Percentiles rank a stretch among this genome's conserved stretches.
Evolutionary conservation across 2,888 invertebrate genomes (phyloP).

Genomic region (Cyclophora punctaria): DNA sequence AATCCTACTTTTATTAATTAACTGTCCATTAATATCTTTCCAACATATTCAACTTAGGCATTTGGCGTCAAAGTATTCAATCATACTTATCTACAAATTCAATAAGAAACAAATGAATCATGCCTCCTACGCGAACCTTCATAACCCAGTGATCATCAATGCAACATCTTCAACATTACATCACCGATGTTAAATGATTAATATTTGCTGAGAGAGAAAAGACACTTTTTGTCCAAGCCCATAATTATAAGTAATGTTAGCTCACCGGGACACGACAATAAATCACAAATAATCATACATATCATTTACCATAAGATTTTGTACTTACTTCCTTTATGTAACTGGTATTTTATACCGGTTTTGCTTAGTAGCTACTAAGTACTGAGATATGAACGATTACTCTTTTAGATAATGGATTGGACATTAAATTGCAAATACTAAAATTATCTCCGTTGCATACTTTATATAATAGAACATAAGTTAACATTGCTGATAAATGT

Average conservation of each 20-base stretch:
- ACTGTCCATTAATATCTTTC: too few relatives aligned
- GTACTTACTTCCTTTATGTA: constrained; percentile 45
- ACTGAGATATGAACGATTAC: constrained; percentile 47
- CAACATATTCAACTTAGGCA: too few relatives aligned
- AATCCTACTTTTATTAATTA: too few relatives aligned
- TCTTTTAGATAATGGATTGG: constrained; percentile 48
- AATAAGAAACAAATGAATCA: neutral
- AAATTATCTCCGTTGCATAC: too few relatives aligned
- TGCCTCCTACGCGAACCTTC: neutral
- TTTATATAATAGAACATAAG: too few relatives aligned
- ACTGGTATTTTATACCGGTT: constrained; percentile 38
- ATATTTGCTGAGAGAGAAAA: constrained; percentile 21
- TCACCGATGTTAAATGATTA: constrained; percentile 9
- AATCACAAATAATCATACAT: constrained; percentile 45
- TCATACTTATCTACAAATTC: constrained; percentile 2
- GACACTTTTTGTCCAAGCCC: constrained; percentile 23
- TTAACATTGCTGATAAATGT: too few relatives aligned
- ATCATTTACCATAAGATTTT: constrained; percentile 42
- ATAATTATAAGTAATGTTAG: constrained; percentile 39
- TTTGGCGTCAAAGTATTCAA: constrained; percentile 3
- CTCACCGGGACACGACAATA: constrained; percentile 30
- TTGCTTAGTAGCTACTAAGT: constrained; percentile 26
- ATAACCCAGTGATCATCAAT: neutral
- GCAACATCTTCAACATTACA: constrained; percentile 16
- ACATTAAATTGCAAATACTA: constrained; percentile 46